Conservation (phyloP, 2,888 invertebrate species). For the Callyntrura guangdongensis region DNA sequence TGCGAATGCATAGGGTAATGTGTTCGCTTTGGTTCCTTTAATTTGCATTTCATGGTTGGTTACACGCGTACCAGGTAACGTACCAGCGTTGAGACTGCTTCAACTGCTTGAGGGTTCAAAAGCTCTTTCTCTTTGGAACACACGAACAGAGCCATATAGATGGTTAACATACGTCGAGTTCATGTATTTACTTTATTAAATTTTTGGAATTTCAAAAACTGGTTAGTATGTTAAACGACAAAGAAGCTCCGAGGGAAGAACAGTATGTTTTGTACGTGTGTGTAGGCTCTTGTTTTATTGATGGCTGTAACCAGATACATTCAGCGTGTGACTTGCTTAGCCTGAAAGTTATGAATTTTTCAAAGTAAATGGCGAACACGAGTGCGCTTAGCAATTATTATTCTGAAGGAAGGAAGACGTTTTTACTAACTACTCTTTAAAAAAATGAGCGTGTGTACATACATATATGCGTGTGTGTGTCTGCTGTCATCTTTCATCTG, state of each 20-base stretch:
- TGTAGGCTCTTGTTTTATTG: background rate
- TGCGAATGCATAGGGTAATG: background rate
- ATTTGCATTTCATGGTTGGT: conserved; percentile 12
- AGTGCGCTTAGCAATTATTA: conserved; percentile 42
- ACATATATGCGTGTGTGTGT: background rate
- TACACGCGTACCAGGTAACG: too few species aligned
- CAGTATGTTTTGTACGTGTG: conserved; percentile 5
- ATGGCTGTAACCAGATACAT: conserved; percentile 28
- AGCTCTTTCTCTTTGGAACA: conserved; percentile 12
- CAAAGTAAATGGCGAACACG: conserved; percentile 35
- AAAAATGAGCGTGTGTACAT: conserved; percentile 20
- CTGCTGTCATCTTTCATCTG: conserved; percentile 58
- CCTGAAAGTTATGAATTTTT: conserved; percentile 34
- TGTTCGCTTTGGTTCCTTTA: conserved; percentile 16
- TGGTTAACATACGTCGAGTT: background rate
- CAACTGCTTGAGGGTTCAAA: conserved; percentile 24
- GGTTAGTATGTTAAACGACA: background rate
- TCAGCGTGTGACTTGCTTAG: conserved; percentile 26
- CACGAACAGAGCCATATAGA: background rate
- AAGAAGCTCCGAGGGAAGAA: background rate
- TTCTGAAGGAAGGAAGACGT: conserved; percentile 28
- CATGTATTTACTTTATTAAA: background rate
- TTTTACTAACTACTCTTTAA: conserved; percentile 47
- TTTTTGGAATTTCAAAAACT: background rate
- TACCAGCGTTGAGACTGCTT: background rate